phyloP scores from a whole-genome alignment of 2,113 vertebrate species.

The Macroglossus sobrinus region DNA sequence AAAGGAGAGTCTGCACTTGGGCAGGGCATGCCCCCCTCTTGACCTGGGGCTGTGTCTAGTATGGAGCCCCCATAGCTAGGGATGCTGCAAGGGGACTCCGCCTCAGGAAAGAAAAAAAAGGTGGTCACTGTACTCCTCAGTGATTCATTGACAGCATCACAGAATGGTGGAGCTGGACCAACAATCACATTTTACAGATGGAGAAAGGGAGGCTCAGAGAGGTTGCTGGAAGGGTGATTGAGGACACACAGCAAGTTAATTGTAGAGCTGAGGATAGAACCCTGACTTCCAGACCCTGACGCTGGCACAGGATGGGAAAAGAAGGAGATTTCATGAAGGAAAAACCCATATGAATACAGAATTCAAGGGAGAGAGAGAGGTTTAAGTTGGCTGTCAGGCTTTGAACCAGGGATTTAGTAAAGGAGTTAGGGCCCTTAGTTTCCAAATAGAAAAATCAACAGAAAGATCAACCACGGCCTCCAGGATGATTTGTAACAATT shows the following conservation, averaged over 20 bases:
- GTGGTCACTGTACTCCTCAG: not conserved
- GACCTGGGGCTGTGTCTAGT: not conserved
- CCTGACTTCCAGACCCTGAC: not conserved
- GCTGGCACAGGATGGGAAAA: not conserved
- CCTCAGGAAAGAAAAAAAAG: not conserved
- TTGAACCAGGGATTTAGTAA: not conserved
- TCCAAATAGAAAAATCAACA: slow-evolving; percentile 9
- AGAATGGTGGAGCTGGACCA: not conserved
- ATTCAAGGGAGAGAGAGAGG: not conserved
- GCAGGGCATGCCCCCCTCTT: not conserved
- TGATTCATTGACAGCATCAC: not conserved
- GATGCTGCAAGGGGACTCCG: not conserved
- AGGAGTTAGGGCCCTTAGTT: not conserved
- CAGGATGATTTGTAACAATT: not conserved
- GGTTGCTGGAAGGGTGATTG: not conserved
- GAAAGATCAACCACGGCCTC: not conserved
- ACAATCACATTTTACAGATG: not conserved
- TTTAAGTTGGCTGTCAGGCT: not conserved
- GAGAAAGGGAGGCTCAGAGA: slow-evolving; percentile 13
- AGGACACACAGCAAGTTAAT: not conserved
- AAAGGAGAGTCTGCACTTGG: slow-evolving; percentile 13
- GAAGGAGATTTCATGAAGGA: not conserved
- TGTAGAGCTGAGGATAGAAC: not conserved
- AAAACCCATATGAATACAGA: not conserved
- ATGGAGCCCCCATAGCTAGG: not conserved